A percentile compares a stretch with the other conserved stretches of the same genome.
phyloP scores from a whole-genome alignment of 2,888 invertebrate species.

The Epicampocera succincta region DNA sequence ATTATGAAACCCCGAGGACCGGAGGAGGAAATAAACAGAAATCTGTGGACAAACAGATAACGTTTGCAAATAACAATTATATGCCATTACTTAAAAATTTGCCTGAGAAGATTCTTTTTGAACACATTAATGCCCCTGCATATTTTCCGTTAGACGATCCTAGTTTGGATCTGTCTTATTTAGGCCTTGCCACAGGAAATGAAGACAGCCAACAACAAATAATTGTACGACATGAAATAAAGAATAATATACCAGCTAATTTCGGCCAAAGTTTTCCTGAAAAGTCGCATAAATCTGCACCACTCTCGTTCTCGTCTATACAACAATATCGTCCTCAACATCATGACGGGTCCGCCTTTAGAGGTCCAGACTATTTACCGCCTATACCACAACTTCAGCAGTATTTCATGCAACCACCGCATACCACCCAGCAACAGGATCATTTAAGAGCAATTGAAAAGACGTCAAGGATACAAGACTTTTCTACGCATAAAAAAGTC shows the following conservation, averaged over 20 bases:
- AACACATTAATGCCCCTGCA: slow-evolving; percentile 65
- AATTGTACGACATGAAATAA: slow-evolving; percentile 37
- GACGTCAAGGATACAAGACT: too few species aligned
- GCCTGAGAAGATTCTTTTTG: slow-evolving; percentile 69
- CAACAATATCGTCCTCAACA: neutral
- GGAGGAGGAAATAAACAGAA: slow-evolving; percentile 32
- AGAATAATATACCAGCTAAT: slow-evolving; percentile 70
- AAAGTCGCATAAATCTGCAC: slow-evolving; percentile 12
- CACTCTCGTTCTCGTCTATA: neutral
- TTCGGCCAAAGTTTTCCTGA: slow-evolving; percentile 74
- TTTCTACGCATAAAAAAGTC: too few species aligned
- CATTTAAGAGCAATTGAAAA: too few species aligned
- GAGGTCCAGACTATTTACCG: neutral
- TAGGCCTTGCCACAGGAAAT: slow-evolving; percentile 71
- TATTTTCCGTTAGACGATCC: slow-evolving; percentile 71
- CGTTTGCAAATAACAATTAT: neutral
- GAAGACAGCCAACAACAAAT: slow-evolving; percentile 46
- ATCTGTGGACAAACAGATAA: slow-evolving; percentile 14
- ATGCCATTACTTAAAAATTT: slow-evolving; percentile 67
- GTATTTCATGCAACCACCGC: too few species aligned
- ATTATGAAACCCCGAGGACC: slow-evolving; percentile 58
- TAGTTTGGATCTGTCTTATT: slow-evolving; percentile 73
- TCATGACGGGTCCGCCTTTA: neutral
- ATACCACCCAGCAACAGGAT: too few species aligned
- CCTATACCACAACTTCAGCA: too few species aligned